Conservation (phyloP, 2,113 vertebrate genomes). For the Bungarus multicinctus region DNA sequence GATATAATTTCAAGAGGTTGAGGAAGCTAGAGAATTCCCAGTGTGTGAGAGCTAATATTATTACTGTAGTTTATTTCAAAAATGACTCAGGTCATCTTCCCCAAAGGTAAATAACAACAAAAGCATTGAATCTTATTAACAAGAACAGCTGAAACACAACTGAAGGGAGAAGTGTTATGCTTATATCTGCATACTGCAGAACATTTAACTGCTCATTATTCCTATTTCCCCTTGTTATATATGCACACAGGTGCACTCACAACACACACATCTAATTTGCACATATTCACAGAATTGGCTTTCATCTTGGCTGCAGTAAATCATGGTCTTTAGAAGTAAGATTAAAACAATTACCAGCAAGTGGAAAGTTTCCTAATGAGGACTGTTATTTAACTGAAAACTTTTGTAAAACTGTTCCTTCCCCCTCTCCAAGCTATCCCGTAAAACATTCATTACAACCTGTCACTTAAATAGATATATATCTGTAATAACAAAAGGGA, state of each 20-base stretch:
- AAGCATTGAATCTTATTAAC: neutral
- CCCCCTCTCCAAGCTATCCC: slow-evolving; percentile 37
- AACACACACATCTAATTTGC: slow-evolving; percentile 49
- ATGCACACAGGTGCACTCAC: neutral
- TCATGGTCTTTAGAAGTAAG: slow-evolving; percentile 48
- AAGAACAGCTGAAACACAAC: neutral
- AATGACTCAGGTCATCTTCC: neutral
- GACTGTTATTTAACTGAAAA: slow-evolving; percentile 61
- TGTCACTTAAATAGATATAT: slow-evolving; percentile 42
- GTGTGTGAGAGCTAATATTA: too few relatives aligned
- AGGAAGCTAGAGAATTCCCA: neutral
- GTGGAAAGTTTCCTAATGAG: slow-evolving; percentile 59
- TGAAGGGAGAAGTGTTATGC: slow-evolving; percentile 10
- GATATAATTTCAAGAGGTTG: neutral
- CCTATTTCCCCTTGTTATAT: neutral
- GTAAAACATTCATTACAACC: slow-evolving; percentile 54
- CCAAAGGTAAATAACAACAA: neutral
- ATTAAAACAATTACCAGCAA: slow-evolving; percentile 48
- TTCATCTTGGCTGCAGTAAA: slow-evolving; percentile 62
- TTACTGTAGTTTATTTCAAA: neutral
- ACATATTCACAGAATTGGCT: slow-evolving; percentile 54
- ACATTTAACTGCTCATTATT: slow-evolving; percentile 48
- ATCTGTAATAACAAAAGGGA: slow-evolving; percentile 17
- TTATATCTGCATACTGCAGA: rapidly evolving
- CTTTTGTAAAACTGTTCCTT: slow-evolving; percentile 32